These are phyloP conservation scores for Peromyscus eremicus DNA, from an alignment of 2,797 vertebrate species.

Conservation along the genomic window DNA sequence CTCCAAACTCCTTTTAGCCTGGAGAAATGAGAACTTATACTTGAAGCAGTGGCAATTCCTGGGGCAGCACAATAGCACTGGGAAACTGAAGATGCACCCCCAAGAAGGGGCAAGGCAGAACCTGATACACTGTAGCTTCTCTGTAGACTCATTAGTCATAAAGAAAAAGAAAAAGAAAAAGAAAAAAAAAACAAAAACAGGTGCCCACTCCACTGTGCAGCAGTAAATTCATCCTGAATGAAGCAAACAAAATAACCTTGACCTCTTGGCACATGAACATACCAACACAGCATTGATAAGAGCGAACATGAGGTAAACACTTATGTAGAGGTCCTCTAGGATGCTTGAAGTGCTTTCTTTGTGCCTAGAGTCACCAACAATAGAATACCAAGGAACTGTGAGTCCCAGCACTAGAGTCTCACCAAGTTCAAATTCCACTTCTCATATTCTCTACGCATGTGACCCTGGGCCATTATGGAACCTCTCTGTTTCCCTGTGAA, in stretches of 20 bases:
- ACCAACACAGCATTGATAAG: background rate
- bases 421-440: background rate
- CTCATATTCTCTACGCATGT: background rate
- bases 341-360: background rate
- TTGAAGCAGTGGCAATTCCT: background rate
- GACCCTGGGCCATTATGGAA: background rate
- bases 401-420: background rate
- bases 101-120: background rate
- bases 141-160: background rate
- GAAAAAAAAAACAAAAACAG: background rate
- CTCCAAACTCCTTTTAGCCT: background rate
- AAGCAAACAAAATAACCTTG: background rate
- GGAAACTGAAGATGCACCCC: background rate
- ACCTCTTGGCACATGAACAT: background rate
- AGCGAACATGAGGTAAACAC: background rate
- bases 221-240: background rate
- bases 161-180: background rate
- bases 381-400: background rate
- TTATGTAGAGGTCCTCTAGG: background rate
- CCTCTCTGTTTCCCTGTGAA: background rate
- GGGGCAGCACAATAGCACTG: background rate
- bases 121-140: background rate
- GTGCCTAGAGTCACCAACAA: background rate
- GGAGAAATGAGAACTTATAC: background rate
- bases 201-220: background rate